phyloP scores from a whole-genome alignment of 2,888 invertebrate genomes.

The Cantharis flavilabris region DNA sequence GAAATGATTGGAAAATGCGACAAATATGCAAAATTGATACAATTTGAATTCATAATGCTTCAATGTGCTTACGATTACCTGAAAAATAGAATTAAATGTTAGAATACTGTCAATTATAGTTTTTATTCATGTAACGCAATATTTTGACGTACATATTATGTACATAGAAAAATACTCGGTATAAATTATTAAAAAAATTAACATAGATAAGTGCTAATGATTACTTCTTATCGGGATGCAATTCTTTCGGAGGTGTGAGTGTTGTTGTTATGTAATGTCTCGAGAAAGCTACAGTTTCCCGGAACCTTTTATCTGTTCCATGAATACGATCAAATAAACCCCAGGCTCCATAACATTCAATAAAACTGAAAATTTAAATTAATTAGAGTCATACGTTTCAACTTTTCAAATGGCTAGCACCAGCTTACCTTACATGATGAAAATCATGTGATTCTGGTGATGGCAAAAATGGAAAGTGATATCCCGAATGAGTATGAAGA shows the following conservation, averaged over 20 bases:
- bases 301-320: slow-evolving; percentile 79
- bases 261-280: slow-evolving; percentile 76
- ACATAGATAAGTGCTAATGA: not conserved
- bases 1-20: no score
- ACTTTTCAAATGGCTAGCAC: no score
- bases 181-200: no score
- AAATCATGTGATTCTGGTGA: not conserved
- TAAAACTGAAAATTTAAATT: slow-evolving; percentile 64
- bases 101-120: no score
- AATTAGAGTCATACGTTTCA: no score
- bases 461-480: not conserved
- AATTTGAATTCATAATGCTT: no score
- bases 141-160: no score
- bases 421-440: not conserved
- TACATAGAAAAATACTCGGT: no score
- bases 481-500: not conserved
- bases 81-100: no score
- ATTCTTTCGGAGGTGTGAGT: slow-evolving; percentile 67
- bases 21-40: no score
- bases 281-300: slow-evolving; percentile 71
- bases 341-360: slow-evolving; percentile 81
- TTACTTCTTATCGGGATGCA: slow-evolving; percentile 61
- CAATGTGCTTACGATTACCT: no score
- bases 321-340: slow-evolving; percentile 82
- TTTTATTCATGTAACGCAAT: no score